Evolutionary conservation across 2,797 vertebrate genomes (phyloP).

Genomic region (Hybognathus amarus): DNA sequence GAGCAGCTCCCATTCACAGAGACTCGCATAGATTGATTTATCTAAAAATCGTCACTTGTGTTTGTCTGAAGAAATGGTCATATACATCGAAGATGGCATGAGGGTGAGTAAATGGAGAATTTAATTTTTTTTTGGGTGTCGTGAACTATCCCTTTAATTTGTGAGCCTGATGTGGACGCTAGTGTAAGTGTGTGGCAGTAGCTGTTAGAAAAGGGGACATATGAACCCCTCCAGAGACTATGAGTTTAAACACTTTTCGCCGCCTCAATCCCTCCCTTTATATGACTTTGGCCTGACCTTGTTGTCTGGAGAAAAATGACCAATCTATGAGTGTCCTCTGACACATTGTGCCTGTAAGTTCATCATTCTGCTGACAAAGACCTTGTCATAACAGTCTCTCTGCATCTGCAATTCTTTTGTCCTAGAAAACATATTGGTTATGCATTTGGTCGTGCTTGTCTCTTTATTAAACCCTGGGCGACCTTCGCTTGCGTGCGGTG

Average conservation of each 20-base stretch:
- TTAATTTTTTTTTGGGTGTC: too few species aligned
- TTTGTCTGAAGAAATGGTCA: too few species aligned
- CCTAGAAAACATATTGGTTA: background rate
- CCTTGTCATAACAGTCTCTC: constrained; percentile 38
- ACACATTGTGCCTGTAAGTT: constrained; percentile 34
- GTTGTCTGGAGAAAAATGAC: constrained; percentile 35
- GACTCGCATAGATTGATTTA: too few species aligned
- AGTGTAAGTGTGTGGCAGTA: background rate
- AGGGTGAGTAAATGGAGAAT: too few species aligned
- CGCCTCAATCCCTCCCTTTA: background rate
- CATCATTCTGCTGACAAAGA: constrained; percentile 31
- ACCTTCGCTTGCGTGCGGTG: constrained; percentile 19
- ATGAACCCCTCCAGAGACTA: background rate
- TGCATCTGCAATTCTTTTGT: constrained; percentile 28
- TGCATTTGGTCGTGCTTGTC: background rate
- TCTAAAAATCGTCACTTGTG: too few species aligned
- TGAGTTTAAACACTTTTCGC: background rate
- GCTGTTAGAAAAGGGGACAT: background rate
- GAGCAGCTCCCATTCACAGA: too few species aligned
- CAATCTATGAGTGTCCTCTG: constrained; percentile 42
- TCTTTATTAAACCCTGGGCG: constrained; percentile 13
- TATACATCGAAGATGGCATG: too few species aligned
- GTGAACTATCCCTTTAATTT: background rate
- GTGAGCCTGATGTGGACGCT: background rate
- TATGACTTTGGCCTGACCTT: constrained; percentile 22